Conservation (phyloP, 2,797 vertebrate species). For the Enteromius viviparus region DNA sequence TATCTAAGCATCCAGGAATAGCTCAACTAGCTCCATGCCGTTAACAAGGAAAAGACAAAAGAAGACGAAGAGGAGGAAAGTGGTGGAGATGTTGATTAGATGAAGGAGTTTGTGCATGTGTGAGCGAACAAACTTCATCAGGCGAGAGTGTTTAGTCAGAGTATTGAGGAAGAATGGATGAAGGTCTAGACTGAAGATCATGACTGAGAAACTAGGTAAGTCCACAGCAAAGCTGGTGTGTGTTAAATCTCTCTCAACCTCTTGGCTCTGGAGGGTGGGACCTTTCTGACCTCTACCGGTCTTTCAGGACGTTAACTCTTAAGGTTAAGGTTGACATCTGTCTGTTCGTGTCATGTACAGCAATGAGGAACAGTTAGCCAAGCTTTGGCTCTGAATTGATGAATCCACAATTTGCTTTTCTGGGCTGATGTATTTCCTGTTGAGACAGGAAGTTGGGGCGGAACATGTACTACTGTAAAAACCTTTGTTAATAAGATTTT, state of each 20-base stretch:
- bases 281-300: not conserved
- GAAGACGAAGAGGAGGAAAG: not conserved
- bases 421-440: not conserved
- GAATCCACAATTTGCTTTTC: not conserved
- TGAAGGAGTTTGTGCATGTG: not conserved
- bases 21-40: slow-evolving; percentile 58
- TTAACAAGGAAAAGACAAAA: slow-evolving; percentile 19
- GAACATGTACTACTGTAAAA: not conserved
- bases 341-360: not conserved
- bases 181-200: slow-evolving; percentile 25
- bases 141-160: not conserved
- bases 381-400: not conserved
- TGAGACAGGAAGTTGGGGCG: not conserved
- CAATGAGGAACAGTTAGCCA: not conserved
- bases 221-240: not conserved
- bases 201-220: slow-evolving; percentile 57
- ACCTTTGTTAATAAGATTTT: not conserved
- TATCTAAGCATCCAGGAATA: slow-evolving; percentile 72
- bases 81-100: slow-evolving; percentile 6
- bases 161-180: slow-evolving; percentile 34
- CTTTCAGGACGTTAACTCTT: not conserved
- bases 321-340: not conserved
- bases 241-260: not conserved
- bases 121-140: not conserved
- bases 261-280: not conserved